Evolutionary conservation across 2,797 vertebrate species (phyloP).

Genomic region (Brachyalestes nurse): DNA sequence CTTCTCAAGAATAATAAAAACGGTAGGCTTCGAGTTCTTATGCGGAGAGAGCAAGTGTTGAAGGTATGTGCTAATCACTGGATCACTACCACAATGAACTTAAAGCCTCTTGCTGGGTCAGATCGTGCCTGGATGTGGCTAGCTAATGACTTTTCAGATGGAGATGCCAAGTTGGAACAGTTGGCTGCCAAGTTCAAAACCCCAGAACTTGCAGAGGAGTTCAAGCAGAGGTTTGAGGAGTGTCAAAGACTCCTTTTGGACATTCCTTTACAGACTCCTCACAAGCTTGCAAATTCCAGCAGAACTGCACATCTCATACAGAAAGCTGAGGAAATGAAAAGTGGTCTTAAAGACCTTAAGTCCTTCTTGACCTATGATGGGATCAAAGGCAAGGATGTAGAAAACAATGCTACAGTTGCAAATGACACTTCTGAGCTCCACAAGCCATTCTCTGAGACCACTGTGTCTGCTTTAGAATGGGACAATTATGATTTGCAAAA

Average conservation of each 20-base stretch:
- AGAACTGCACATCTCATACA: conserved; percentile 94
- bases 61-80: conserved; percentile 99
- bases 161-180: conserved; percentile 89
- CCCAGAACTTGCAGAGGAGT: conserved; percentile 90
- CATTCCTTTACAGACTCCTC: conserved; percentile 96
- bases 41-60: conserved; percentile 96
- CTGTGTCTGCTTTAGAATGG: conserved; percentile 90
- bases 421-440: conserved; percentile 70
- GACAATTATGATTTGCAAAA: conserved; percentile 92
- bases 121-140: conserved; percentile 98
- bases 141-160: conserved; percentile 95
- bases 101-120: conserved; percentile 92
- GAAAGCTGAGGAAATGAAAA: conserved; percentile 98
- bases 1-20: conserved; percentile 91
- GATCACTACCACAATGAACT: conserved; percentile 98
- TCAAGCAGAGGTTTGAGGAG: conserved; percentile 95
- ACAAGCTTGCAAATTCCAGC: conserved; percentile 94
- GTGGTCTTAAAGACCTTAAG: conserved; percentile 93
- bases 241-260: conserved; percentile 92
- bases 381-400: conserved; percentile 84
- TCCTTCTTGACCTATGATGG: conserved; percentile 91
- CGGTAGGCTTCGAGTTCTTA: conserved; percentile 91
- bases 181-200: conserved; percentile 97
- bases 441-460: conserved; percentile 81
- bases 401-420: conserved; percentile 61